Base-by-base conservation (phyloP, 2,113 vertebrate species). In the Condylura cristata region DNA sequence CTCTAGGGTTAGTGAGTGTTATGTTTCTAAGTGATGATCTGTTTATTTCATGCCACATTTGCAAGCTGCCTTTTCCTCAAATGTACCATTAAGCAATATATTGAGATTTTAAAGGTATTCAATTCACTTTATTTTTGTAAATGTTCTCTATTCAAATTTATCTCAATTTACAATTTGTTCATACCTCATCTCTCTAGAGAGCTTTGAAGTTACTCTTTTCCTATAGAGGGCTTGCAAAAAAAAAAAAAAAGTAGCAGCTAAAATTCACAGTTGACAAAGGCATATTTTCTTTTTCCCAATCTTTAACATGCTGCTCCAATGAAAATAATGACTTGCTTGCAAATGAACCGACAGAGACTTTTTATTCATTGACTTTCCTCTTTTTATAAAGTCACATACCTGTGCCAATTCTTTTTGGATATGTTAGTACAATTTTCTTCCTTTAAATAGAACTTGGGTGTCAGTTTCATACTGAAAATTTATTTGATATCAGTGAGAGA, bases 21-120 rank as follows among this genome's bases (percentile, higher is more conserved):
- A 85, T 61, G 88, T 92, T 97, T 97, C 94, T 95, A 93, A 83
- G 88, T 79, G 94, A 95, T 92, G 72, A 94, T 96, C 95, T 96
- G 94, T 95, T 96, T 97, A 96, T 95, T 97, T 97, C 92, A 95
- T 96, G 94, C 91, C 91, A 94, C 51, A 88, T 96, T 94, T 95
- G 84, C 89, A 96, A 94, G 94, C 70, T 96, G 84, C 74, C 65
- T 89, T 78, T 95, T 86, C 71, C 94, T 96, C 93, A 51, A 71
- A 97, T 86, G 91, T 90, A 96, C 76, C n/a, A 90, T 88, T 93
- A 97, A 46, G 34, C 37, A 90, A 74, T 89, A 91, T 34, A 92
- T 37, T 90, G 66, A 86, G 68, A 91, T 37, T 93, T 92, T 86
- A 58, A 94, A 95, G 93, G 76, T 72, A 91, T 86, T 91, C 56